Evolutionary conservation across 2,797 vertebrate genomes (phyloP).

Genomic region (Fringilla coelebs): DNA sequence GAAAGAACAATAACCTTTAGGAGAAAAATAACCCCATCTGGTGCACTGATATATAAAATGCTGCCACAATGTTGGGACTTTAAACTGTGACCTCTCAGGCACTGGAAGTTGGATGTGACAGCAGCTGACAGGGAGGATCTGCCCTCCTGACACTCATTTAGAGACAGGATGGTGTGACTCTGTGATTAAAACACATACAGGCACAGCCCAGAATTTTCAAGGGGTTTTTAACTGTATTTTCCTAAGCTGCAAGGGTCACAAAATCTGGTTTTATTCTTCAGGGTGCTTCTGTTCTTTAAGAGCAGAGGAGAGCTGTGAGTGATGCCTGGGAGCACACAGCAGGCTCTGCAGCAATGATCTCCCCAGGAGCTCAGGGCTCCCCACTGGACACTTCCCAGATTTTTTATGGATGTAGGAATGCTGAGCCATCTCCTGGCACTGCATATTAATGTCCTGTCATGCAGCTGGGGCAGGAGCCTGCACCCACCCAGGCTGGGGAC

Average conservation of each 20-base stretch:
- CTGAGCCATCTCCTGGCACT: not conserved
- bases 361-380: not conserved
- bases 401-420: not conserved
- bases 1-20: slow-evolving; percentile 29
- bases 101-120: slow-evolving; percentile 6
- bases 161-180: not conserved
- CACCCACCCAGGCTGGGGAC: not conserved
- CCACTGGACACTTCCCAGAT: not conserved
- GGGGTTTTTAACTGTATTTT: not conserved
- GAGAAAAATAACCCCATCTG: slow-evolving; percentile 33
- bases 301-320: not conserved
- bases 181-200: not conserved
- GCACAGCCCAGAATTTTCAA: not conserved
- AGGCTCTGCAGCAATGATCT: not conserved
- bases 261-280: not conserved
- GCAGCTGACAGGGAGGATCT: not conserved
- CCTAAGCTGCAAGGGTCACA: not conserved
- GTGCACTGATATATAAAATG: not conserved
- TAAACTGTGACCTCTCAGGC: not conserved
- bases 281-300: not conserved
- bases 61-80: not conserved
- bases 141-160: not conserved
- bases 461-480: not conserved
- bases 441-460: not conserved
- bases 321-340: not conserved